Evolutionary conservation across 2,888 invertebrate genomes (phyloP).

Genomic region (Orthosia gothica): DNA sequence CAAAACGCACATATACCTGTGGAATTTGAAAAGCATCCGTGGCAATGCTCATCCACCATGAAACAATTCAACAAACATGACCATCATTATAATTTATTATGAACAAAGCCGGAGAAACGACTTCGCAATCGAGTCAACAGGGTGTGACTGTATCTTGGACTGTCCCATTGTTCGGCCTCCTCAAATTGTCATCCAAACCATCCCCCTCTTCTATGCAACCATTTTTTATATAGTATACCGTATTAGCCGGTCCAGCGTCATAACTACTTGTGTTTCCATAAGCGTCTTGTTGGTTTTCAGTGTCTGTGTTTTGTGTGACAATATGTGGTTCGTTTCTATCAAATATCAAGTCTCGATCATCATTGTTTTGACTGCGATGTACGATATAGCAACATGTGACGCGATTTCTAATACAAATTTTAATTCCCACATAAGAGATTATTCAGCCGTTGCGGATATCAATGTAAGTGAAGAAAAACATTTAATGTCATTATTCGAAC

Average conservation of each 20-base stretch:
- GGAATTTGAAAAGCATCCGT: constrained; percentile 75
- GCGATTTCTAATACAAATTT: constrained; percentile 77
- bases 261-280: constrained; percentile 64
- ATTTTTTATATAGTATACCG: constrained; percentile 84
- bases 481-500: not conserved
- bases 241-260: constrained; percentile 71
- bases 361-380: constrained; percentile 51
- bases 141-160: constrained; percentile 86
- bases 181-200: constrained; percentile 86
- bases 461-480: constrained; percentile 75
- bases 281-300: constrained; percentile 48
- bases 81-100: constrained; percentile 84
- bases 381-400: constrained; percentile 60
- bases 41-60: constrained; percentile 80
- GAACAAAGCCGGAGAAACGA: constrained; percentile 87
- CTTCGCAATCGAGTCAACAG: constrained; percentile 87
- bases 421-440: constrained; percentile 82
- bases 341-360: constrained; percentile 49
- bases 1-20: constrained; percentile 57
- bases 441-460: constrained; percentile 72
- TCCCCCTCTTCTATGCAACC: constrained; percentile 77
- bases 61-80: constrained; percentile 84
- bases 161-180: constrained; percentile 83
- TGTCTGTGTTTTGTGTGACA: constrained; percentile 47
- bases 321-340: constrained; percentile 64